Evolutionary conservation across 1,140 invertebrate species (phyloP), one percentile per base, ranked within the genome.

Genomic region (Brachionus rotundiformis): DNA sequence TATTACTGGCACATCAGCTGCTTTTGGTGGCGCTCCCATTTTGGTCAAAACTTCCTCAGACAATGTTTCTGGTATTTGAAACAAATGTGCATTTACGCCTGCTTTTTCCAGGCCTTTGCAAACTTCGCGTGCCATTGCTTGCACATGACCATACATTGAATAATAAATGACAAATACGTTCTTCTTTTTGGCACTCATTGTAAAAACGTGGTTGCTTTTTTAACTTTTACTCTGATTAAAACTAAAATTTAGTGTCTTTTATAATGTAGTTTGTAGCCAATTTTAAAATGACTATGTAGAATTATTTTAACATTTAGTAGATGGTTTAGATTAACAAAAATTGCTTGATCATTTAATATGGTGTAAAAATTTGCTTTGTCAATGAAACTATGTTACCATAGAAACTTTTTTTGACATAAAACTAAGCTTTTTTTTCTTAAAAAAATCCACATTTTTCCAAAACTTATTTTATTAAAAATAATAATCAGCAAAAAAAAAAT

Each of bases 161-260:
- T 81, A 81, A 33, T 81, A 81, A 10, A 81, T 65, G n/a, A 81
- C 59, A 65, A 81, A 81, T n/a, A 81, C 79, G 25, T 47, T 79
- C 25, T 79, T 79, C 54, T 63, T 63, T 61, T 79, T 47, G 8
- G 68, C 68, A 33, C 76, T 79, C 76, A 79, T 79, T 31, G 13
- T 77, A 23, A 16, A 6, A 23, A 11, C 39, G 10, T 11, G 29
- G 13, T 29, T 63, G 5, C 29, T 63, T n/a, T 63, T 6, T 0
- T 0, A 29, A 11, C 0, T 29, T 63, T 31, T 6, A 41, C 39
- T 54, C 23, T 54, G 23, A 54, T 54, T 16, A n/a, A 8, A 19
- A 8, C 16, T 49, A 7, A 19, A 7, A 54, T 54, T 25, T 1
- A 16, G n/a, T n/a, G n/a, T 7, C 23, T 16, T 54, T 54, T 19